Evolutionary conservation across 1,140 invertebrate species (phyloP).

Genomic region (Calycopis cecrops): DNA sequence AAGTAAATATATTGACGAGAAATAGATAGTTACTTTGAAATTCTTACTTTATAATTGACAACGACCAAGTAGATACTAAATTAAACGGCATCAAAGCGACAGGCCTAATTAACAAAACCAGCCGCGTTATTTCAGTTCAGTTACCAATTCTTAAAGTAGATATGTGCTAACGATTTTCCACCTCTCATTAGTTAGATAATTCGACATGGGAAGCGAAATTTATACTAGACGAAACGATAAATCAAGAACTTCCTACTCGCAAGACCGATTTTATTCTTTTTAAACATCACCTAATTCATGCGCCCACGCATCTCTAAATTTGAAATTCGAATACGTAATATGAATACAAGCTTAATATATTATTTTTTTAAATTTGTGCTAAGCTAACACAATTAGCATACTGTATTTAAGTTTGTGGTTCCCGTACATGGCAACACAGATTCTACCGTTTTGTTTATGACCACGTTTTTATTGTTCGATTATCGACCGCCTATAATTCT

Average conservation of each 20-base stretch:
- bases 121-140: conserved; percentile 48
- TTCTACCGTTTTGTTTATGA: conserved; percentile 54
- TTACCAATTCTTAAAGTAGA: conserved; percentile 26
- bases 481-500: conserved; percentile 35
- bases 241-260: conserved; percentile 52
- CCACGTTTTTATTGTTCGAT: conserved; percentile 34
- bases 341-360: conserved; percentile 5
- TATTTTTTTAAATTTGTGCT: conserved; percentile 8
- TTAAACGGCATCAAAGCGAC: conserved; percentile 29
- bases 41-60: neutral
- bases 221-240: conserved; percentile 57
- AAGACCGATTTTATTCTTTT: conserved; percentile 62
- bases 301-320: conserved; percentile 65
- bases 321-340: conserved; percentile 55
- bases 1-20: neutral
- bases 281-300: conserved; percentile 55
- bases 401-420: conserved; percentile 24
- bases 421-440: conserved; percentile 20
- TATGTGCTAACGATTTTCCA: conserved; percentile 29
- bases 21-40: neutral
- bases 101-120: conserved; percentile 45
- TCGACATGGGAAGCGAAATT: conserved; percentile 44
- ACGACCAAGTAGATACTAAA: neutral
- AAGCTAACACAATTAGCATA: conserved; percentile 52
- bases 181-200: conserved; percentile 52